Conservation (phyloP, 2,113 vertebrate species). For the Corythoichthys haematopterus region DNA sequence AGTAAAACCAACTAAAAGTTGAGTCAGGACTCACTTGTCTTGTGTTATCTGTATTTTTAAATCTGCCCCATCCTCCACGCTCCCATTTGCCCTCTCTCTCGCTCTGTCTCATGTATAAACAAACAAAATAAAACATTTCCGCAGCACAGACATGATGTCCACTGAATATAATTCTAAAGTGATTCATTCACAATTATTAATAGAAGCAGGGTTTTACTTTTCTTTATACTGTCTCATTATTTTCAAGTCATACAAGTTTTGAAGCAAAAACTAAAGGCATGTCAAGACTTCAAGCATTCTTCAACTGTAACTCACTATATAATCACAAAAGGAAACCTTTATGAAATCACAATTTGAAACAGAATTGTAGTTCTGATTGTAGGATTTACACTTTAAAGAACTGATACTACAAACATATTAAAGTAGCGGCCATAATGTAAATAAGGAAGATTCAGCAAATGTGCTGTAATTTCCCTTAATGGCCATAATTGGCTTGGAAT, state of each 20-base stretch:
- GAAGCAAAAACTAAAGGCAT: background rate
- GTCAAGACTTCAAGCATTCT: background rate
- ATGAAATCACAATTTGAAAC: background rate
- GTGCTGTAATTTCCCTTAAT: constrained; percentile 11
- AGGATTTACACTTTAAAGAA: background rate
- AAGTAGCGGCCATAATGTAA: background rate
- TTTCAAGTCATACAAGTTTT: background rate
- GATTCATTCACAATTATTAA: background rate
- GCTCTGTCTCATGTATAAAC: constrained; percentile 48
- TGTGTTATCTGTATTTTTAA: constrained; percentile 47
- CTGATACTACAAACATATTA: background rate
- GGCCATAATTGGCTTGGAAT: constrained; percentile 31
- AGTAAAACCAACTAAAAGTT: constrained; percentile 45
- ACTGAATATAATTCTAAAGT: constrained; percentile 21
- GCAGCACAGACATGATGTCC: constrained; percentile 10
- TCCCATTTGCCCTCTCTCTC: constrained; percentile 2
- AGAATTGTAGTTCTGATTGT: background rate
- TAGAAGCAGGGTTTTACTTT: background rate
- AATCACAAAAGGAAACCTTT: background rate
- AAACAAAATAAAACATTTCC: constrained; percentile 47
- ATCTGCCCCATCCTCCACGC: constrained; percentile 47
- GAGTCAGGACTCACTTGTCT: constrained; percentile 43
- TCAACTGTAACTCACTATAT: background rate
- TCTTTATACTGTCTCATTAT: background rate
- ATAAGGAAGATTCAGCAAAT: background rate